phyloP scores from a whole-genome alignment of 2,888 invertebrate species.

The Dascillus cervinus region DNA sequence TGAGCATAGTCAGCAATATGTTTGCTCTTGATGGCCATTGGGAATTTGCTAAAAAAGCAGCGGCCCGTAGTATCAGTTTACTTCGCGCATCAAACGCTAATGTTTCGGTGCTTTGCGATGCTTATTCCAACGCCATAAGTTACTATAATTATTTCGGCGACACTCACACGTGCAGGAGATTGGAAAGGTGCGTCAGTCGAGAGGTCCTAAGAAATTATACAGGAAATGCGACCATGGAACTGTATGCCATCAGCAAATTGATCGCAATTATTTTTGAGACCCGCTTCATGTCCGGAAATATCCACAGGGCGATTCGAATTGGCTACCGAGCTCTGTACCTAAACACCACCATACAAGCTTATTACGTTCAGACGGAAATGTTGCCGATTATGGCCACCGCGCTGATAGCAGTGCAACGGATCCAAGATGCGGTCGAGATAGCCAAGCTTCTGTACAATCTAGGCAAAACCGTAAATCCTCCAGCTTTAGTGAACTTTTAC shows the following conservation, averaged over 20 bases:
- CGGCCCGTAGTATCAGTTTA: conserved; percentile 20
- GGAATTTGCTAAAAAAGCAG: conserved; percentile 26
- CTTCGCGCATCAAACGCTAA: conserved; percentile 32
- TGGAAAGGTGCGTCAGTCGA: conserved; percentile 32
- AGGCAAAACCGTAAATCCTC: conserved; percentile 29
- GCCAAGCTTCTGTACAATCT: conserved; percentile 34
- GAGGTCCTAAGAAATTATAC: conserved; percentile 22
- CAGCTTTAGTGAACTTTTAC: conserved; percentile 46
- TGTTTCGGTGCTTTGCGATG: conserved; percentile 42
- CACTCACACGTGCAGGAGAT: conserved; percentile 35
- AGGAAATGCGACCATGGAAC: conserved; percentile 42
- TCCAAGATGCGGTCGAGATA: conserved; percentile 47
- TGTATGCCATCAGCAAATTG: conserved; percentile 44
- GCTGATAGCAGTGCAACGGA: conserved; percentile 41
- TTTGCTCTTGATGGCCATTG: conserved; percentile 26
- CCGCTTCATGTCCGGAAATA: conserved; percentile 37
- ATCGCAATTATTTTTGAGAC: conserved; percentile 43
- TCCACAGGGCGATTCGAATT: conserved; percentile 38
- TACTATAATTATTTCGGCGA: conserved; percentile 43
- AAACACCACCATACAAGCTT: conserved; percentile 42
- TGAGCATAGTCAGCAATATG: conserved; percentile 22
- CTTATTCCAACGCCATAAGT: conserved; percentile 44
- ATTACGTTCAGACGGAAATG: conserved; percentile 41
- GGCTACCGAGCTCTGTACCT: conserved; percentile 43
- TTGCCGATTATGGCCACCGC: conserved; percentile 45